These are phyloP conservation scores for Papilio demoleus DNA, from an alignment of 2,888 invertebrate genomes.

Conservation along the genomic window DNA sequence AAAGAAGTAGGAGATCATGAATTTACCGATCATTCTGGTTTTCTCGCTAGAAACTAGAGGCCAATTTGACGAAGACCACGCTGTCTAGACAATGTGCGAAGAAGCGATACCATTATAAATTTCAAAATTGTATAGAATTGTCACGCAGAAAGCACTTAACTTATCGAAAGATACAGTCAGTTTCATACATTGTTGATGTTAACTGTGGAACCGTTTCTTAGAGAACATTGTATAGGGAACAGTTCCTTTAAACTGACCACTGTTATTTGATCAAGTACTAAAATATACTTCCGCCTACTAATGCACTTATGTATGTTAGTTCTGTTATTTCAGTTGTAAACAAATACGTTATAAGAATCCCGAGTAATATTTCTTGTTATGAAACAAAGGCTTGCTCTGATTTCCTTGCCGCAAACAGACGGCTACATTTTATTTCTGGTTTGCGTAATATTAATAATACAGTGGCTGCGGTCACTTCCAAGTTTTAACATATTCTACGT, in stretches of 20 bases:
- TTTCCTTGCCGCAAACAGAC: constrained; percentile 18
- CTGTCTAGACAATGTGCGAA: too few species aligned
- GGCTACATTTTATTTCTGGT: constrained; percentile 23
- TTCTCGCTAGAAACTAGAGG: not conserved
- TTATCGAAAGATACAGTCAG: too few species aligned
- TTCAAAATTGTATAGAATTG: too few species aligned
- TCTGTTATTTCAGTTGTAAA: constrained; percentile 6
- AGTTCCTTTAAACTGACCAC: not conserved
- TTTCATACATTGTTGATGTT: too few species aligned
- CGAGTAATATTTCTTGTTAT: constrained; percentile 17
- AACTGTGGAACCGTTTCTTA: too few species aligned
- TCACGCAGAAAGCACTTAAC: too few species aligned
- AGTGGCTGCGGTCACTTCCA: constrained; percentile 11
- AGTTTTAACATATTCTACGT: not conserved
- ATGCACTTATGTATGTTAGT: not conserved
- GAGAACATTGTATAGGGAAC: not conserved
- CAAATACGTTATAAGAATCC: not conserved
- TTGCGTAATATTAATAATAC: constrained; percentile 12
- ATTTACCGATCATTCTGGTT: not conserved
- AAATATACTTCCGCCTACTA: not conserved
- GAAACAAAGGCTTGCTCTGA: constrained; percentile 22
- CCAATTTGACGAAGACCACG: not conserved
- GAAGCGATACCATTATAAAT: too few species aligned
- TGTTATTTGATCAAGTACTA: not conserved
- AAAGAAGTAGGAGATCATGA: not conserved